Conservation (phyloP, 2,888 invertebrate species). For the Caenorhabditis parvicauda region DNA sequence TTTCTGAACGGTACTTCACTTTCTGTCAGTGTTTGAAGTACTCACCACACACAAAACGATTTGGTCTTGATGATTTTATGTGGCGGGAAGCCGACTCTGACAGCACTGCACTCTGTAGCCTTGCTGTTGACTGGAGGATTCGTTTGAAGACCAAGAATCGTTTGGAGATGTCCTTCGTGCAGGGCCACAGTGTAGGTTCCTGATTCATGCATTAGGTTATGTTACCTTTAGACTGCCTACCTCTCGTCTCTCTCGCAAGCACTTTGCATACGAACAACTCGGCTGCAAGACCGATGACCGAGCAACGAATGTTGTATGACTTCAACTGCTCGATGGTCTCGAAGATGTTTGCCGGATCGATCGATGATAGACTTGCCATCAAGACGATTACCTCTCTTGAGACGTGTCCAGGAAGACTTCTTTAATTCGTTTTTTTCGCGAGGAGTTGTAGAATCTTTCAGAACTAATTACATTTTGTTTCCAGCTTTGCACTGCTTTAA, state of each 20-base stretch:
- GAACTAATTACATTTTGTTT: too few relatives aligned
- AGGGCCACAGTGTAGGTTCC: slow-evolving; percentile 75
- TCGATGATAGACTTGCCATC: slow-evolving; percentile 89
- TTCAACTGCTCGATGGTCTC: slow-evolving; percentile 75
- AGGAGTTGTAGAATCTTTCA: too few relatives aligned
- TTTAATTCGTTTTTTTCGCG: too few relatives aligned
- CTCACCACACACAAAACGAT: slow-evolving; percentile 55
- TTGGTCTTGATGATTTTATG: slow-evolving; percentile 31
- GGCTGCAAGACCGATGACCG: slow-evolving; percentile 90
- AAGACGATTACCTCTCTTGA: slow-evolving; percentile 88
- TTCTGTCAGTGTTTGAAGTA: neutral
- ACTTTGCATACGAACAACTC: slow-evolving; percentile 87
- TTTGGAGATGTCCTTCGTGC: slow-evolving; percentile 76
- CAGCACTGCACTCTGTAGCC: slow-evolving; percentile 41
- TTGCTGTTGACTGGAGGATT: slow-evolving; percentile 61
- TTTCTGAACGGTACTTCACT: too few relatives aligned
- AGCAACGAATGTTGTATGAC: slow-evolving; percentile 81
- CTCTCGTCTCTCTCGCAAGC: slow-evolving; percentile 79
- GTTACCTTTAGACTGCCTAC: slow-evolving; percentile 46
- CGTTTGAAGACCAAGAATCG: slow-evolving; percentile 66
- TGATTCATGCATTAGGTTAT: slow-evolving; percentile 5
- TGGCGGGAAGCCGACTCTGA: slow-evolving; percentile 58
- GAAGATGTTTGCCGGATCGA: slow-evolving; percentile 90
- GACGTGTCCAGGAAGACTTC: slow-evolving; percentile 85
- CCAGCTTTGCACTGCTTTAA: too few relatives aligned